Percentiles rank a stretch among this genome's conserved stretches.
Conservation (phyloP, 2,113 vertebrate genomes). For the Sapayoa aenigma region DNA sequence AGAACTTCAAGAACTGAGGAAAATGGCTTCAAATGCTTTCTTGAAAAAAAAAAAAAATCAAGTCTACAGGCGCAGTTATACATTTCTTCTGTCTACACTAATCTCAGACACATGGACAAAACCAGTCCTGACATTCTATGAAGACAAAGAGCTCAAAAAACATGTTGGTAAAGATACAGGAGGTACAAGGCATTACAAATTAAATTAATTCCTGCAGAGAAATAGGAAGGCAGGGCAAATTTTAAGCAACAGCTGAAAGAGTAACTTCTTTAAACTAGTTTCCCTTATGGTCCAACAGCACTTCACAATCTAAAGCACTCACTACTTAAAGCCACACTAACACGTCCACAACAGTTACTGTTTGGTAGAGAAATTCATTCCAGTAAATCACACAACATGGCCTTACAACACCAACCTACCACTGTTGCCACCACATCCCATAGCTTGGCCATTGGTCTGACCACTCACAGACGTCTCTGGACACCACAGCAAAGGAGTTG, state of each 20-base stretch:
- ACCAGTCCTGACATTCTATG: background rate
- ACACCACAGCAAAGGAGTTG: background rate
- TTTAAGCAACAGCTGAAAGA: background rate
- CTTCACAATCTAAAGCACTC: background rate
- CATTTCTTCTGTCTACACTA: background rate
- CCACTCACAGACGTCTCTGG: background rate
- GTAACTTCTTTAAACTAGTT: background rate
- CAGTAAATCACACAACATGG: background rate
- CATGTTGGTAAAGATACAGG: background rate
- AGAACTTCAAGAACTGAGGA: conserved; percentile 1
- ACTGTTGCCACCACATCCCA: accelerated
- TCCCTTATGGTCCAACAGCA: background rate
- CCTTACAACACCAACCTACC: background rate
- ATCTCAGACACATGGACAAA: background rate
- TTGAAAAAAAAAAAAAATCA: background rate
- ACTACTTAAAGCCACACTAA: background rate
- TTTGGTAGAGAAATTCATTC: background rate
- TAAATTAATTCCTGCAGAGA: background rate
- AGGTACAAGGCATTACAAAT: background rate
- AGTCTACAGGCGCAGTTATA: background rate
- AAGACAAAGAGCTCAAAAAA: background rate
- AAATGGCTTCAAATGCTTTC: background rate
- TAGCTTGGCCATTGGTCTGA: background rate
- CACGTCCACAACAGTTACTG: background rate
- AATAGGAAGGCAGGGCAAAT: background rate